phyloP scores from a whole-genome alignment of 2,113 vertebrate species.

The Anolis sagrei region DNA sequence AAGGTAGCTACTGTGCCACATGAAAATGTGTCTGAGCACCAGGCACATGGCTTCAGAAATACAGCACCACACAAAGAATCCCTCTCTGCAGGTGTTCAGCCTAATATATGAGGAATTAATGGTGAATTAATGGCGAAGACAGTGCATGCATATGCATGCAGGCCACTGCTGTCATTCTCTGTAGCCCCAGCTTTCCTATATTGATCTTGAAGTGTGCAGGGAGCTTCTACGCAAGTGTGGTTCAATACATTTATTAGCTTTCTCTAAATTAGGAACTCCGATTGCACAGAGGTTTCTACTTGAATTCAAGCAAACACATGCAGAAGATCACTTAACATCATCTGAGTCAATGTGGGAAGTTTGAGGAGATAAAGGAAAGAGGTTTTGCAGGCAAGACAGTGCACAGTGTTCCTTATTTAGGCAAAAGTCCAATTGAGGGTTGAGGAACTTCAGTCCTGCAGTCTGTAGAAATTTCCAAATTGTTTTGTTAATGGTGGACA shows the following conservation, averaged over 20 bases:
- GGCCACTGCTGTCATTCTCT: neutral
- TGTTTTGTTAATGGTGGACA: no score
- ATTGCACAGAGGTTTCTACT: no score
- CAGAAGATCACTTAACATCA: neutral
- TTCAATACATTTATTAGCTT: neutral
- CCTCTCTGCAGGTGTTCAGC: neutral
- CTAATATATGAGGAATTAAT: neutral
- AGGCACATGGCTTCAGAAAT: neutral
- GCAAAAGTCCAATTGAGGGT: no score
- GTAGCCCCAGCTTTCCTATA: neutral
- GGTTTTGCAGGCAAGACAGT: neutral
- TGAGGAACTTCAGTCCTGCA: no score
- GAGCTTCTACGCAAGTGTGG: neutral
- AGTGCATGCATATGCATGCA: no score
- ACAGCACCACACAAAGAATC: neutral
- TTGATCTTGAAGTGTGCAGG: neutral
- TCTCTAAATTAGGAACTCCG: neutral
- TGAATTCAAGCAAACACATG: neutral
- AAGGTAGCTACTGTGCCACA: neutral
- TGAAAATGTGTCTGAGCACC: neutral
- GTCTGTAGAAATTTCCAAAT: no score
- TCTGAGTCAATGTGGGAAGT: neutral
- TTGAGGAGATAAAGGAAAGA: neutral
- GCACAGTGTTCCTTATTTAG: neutral
- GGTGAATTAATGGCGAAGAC: neutral